A percentile compares a stretch with the other conserved stretches of the same genome.
These are phyloP conservation scores for Dynastes tityus DNA, from an alignment of 2,888 invertebrate genomes.

Conservation along the genomic window DNA sequence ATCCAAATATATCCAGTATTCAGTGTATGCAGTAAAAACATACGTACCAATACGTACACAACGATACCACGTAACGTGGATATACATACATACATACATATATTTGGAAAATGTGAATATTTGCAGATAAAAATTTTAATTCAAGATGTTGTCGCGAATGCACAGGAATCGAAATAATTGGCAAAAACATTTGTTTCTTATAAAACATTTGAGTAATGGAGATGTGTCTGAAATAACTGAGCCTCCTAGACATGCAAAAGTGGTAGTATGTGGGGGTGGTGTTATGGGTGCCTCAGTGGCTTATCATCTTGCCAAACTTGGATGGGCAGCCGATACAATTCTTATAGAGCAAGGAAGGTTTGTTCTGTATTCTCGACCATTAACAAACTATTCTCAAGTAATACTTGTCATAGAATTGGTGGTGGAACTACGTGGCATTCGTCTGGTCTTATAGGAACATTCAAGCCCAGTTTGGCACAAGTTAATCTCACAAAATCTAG, in stretches of 20 bases:
- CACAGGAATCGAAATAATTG: background rate
- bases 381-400: constrained; percentile 22
- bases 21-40: too few relatives aligned
- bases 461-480: constrained; percentile 88
- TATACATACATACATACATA: background rate
- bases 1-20: too few relatives aligned
- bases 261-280: constrained; percentile 94
- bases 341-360: constrained; percentile 90
- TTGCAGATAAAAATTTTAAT: background rate
- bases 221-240: constrained; percentile 13
- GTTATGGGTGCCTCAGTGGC: constrained; percentile 94
- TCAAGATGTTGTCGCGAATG: constrained; percentile 20
- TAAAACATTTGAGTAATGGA: constrained; percentile 35
- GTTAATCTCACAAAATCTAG: constrained; percentile 87
- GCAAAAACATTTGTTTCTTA: constrained; percentile 6
- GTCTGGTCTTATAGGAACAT: constrained; percentile 87
- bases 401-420: constrained; percentile 75
- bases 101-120: constrained; percentile 3
- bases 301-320: constrained; percentile 88
- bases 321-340: constrained; percentile 87
- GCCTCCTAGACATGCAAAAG: constrained; percentile 76
- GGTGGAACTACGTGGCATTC: constrained; percentile 88
- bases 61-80: too few relatives aligned
- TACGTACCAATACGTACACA: too few relatives aligned
- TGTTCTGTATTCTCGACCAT: background rate